Conservation (phyloP, 2,113 vertebrate species). For the Seriola aureovittata region DNA sequence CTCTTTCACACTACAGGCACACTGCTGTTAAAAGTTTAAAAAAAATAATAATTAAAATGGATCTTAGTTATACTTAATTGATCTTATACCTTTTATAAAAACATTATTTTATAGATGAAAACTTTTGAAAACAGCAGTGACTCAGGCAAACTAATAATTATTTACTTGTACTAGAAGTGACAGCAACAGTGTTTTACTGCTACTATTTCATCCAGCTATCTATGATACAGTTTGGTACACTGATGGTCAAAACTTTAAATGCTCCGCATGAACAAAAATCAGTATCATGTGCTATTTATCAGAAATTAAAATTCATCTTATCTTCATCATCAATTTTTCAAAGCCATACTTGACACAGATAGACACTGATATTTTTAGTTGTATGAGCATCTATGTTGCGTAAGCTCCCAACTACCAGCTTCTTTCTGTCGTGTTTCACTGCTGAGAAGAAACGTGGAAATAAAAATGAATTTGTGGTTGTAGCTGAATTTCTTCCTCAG, state of each 20-base stretch:
- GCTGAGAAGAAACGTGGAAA: constrained; percentile 8
- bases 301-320: constrained; percentile 24
- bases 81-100: too few relatives aligned
- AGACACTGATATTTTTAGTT: constrained; percentile 50
- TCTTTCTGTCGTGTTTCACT: not conserved
- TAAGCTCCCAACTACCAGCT: constrained; percentile 24
- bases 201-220: not conserved
- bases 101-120: not conserved
- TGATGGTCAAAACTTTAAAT: not conserved
- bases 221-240: not conserved
- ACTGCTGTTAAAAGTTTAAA: not conserved
- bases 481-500: not conserved
- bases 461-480: not conserved
- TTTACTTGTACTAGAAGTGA: too few relatives aligned
- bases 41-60: too few relatives aligned
- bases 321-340: constrained; percentile 32
- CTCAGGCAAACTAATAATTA: too few relatives aligned
- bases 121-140: not conserved
- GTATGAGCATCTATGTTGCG: constrained; percentile 40
- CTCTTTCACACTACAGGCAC: not conserved
- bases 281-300: not conserved
- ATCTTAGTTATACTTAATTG: too few relatives aligned
- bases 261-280: constrained; percentile 1
- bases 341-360: constrained; percentile 52
- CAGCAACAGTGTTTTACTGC: too few relatives aligned